Evolutionary conservation across 2,797 vertebrate genomes (phyloP).

Genomic region (Vespertilio murinus): DNA sequence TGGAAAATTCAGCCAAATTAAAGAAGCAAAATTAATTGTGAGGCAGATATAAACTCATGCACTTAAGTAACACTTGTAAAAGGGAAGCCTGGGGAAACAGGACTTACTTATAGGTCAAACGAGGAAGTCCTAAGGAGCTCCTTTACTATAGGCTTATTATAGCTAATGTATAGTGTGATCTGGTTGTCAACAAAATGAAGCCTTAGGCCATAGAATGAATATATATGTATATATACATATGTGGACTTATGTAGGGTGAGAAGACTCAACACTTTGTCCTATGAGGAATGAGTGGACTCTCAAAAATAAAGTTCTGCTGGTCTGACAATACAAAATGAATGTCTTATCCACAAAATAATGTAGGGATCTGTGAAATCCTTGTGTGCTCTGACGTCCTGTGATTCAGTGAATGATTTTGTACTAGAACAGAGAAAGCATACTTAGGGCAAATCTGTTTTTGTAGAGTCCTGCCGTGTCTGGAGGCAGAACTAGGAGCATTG

Average conservation of each 20-base stretch:
- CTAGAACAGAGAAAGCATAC: not conserved
- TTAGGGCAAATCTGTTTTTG: not conserved
- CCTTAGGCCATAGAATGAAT: not conserved
- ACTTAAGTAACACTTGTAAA: not conserved
- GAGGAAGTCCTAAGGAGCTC: not conserved
- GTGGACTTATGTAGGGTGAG: not conserved
- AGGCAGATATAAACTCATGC: constrained; percentile 8
- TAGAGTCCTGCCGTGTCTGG: not conserved
- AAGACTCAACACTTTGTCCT: not conserved
- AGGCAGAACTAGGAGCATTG: not conserved
- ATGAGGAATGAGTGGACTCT: not conserved
- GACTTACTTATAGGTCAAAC: not conserved
- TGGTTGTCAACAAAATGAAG: not conserved
- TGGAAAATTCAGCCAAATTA: not conserved
- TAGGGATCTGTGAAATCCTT: not conserved
- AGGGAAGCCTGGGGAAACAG: not conserved
- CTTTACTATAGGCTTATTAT: not conserved
- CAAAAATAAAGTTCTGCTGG: not conserved
- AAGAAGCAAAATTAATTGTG: constrained; percentile 32
- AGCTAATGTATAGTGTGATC: not conserved
- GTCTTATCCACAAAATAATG: not conserved
- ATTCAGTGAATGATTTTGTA: not conserved
- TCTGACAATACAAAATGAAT: constrained; percentile 5
- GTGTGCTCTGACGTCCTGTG: not conserved
- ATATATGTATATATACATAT: not conserved